Evolutionary conservation across 2,888 invertebrate genomes (phyloP).

Genomic region (Drymonia ruficornis): DNA sequence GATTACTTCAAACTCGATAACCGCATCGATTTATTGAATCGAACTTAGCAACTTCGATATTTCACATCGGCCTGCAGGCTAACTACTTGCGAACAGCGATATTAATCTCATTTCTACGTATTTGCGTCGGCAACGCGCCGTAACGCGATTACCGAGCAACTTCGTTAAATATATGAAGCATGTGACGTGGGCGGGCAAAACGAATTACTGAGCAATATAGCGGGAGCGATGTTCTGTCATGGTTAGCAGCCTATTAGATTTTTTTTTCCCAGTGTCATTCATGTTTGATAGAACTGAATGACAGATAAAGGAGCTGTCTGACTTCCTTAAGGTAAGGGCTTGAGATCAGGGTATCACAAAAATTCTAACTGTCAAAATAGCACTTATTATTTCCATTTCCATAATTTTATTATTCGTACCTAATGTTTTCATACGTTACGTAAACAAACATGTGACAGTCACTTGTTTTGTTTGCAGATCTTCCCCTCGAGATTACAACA

Average conservation of each 20-base stretch:
- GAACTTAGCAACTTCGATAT: constrained; percentile 1
- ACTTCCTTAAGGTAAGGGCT: no score
- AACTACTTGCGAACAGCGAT: constrained; percentile 11
- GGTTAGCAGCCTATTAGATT: not conserved
- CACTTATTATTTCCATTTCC: no score
- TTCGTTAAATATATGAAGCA: constrained; percentile 39
- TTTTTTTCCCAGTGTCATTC: not conserved
- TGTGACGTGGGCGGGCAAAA: constrained; percentile 31
- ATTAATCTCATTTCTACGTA: constrained; percentile 42
- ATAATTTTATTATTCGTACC: no score
- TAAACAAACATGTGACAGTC: no score
- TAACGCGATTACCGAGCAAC: constrained; percentile 41
- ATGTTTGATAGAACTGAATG: no score
- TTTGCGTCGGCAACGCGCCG: constrained; percentile 34
- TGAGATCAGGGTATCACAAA: no score
- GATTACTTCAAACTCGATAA: not conserved
- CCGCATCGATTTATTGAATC: constrained; percentile 7
- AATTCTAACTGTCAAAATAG: no score
- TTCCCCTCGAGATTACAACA: no score
- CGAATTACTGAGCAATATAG: constrained; percentile 37
- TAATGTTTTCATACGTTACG: no score
- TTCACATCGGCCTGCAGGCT: constrained; percentile 5
- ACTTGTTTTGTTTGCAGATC: no score
- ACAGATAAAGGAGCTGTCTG: no score
- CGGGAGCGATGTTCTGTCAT: constrained; percentile 8